A percentile compares a stretch with the other conserved stretches of the same genome.
These are phyloP conservation scores for Phenacoccus solenopsis DNA, from an alignment of 1,140 invertebrate genomes.

Conservation along the genomic window DNA sequence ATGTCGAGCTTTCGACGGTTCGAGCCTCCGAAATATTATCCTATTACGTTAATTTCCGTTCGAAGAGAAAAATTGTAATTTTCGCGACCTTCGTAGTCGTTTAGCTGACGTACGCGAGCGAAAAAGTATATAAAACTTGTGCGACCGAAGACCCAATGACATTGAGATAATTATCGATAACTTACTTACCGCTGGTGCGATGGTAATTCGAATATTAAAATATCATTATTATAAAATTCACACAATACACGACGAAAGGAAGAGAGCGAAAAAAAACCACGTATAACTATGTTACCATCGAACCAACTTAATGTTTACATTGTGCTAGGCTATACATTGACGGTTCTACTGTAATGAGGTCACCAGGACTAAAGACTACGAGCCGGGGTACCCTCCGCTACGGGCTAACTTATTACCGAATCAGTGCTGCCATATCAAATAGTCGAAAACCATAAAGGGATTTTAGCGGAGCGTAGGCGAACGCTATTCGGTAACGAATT, in stretches of 20 bases:
- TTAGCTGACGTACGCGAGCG: not conserved
- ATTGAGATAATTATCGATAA: too few relatives aligned
- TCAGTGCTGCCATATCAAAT: constrained; percentile 5
- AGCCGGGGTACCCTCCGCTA: not conserved
- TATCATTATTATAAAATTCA: not conserved
- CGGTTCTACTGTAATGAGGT: constrained; percentile 13
- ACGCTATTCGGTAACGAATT: not conserved
- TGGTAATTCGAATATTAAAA: too few relatives aligned
- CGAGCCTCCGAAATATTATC: too few relatives aligned
- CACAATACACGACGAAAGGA: not conserved
- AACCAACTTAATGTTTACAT: constrained; percentile 13
- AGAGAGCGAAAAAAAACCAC: not conserved
- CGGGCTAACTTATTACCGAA: constrained; percentile 9
- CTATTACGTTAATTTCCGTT: not conserved
- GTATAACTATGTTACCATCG: not conserved
- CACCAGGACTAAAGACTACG: constrained; percentile 11
- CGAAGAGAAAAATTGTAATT: not conserved
- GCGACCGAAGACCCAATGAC: too few relatives aligned
- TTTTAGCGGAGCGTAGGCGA: not conserved
- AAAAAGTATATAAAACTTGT: too few relatives aligned
- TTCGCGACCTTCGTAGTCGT: not conserved
- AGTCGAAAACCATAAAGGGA: not conserved
- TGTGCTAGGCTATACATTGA: constrained; percentile 13
- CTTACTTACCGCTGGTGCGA: too few relatives aligned
- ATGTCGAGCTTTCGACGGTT: not conserved